Evolutionary conservation across 1,140 invertebrate genomes (phyloP).

Genomic region (Trichonephila clavipes): DNA sequence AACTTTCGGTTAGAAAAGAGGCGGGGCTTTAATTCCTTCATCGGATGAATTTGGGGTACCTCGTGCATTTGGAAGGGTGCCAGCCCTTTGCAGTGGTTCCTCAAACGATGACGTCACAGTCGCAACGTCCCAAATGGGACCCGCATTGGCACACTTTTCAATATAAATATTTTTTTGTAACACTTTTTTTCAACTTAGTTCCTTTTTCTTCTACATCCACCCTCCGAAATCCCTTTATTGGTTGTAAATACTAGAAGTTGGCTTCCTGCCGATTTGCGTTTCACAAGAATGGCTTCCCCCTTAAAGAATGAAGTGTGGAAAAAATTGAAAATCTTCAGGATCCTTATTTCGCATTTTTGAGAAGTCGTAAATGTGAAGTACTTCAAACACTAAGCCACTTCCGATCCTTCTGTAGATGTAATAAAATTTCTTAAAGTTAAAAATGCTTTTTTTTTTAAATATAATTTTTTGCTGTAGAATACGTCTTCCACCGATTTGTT

Average conservation of each 20-base stretch:
- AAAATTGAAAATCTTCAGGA: slow-evolving; percentile 35
- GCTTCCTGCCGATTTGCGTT: not conserved
- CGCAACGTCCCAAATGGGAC: slow-evolving; percentile 67
- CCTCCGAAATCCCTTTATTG: slow-evolving; percentile 37
- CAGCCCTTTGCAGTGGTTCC: slow-evolving; percentile 73
- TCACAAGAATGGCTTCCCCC: not conserved
- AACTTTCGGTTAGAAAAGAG: not conserved
- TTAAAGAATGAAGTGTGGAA: not conserved
- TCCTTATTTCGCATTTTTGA: not conserved
- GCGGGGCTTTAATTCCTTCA: slow-evolving; percentile 49
- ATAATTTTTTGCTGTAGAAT: not conserved
- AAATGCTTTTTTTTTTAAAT: no score
- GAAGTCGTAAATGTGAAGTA: not conserved
- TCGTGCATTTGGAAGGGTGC: slow-evolving; percentile 66
- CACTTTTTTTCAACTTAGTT: not conserved
- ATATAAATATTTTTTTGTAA: slow-evolving; percentile 53
- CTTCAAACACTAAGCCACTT: not conserved
- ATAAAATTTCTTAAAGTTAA: not conserved
- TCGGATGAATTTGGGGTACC: slow-evolving; percentile 67
- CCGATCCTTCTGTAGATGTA: not conserved
- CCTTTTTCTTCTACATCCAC: not conserved
- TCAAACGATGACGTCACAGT: slow-evolving; percentile 66
- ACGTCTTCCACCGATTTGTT: no score
- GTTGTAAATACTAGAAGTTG: slow-evolving; percentile 36
- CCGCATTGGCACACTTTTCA: slow-evolving; percentile 72